phyloP scores from a whole-genome alignment of 2,888 invertebrate genomes.

The Nymphalis polychloros region DNA sequence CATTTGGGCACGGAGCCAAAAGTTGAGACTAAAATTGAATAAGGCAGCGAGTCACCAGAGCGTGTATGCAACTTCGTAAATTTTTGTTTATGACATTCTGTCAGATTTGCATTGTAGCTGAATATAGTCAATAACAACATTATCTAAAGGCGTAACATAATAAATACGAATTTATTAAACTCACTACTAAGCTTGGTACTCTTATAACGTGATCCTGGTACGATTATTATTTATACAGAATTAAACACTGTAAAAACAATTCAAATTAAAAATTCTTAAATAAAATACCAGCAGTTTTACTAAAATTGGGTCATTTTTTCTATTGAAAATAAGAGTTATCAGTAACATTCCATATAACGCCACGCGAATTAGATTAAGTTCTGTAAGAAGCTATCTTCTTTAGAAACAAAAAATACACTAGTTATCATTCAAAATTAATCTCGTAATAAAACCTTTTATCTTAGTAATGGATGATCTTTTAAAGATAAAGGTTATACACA shows the following conservation, averaged over 20 bases:
- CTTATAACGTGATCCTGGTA: no score
- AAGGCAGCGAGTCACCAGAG: constrained; percentile 32
- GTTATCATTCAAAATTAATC: background rate
- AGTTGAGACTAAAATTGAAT: constrained; percentile 42
- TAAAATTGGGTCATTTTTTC: no score
- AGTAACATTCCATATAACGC: background rate
- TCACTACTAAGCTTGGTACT: no score
- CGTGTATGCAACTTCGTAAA: constrained; percentile 35
- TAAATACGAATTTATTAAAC: no score
- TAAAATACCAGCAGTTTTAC: no score
- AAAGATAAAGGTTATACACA: constrained; percentile 60
- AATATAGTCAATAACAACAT: constrained; percentile 7
- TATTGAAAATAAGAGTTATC: no score
- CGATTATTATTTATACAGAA: no score
- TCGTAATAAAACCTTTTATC: constrained; percentile 54
- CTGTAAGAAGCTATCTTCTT: no score
- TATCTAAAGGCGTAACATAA: background rate
- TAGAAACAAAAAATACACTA: background rate
- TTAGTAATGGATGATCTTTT: constrained; percentile 64
- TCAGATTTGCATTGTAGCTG: constrained; percentile 29
- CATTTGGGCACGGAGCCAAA: constrained; percentile 42
- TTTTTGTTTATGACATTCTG: constrained; percentile 39
- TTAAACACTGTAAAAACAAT: no score
- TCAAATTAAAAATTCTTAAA: no score
- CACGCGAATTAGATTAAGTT: background rate